Percentiles rank a stretch among this genome's conserved stretches.
Evolutionary conservation across 2,888 invertebrate species (phyloP).

Genomic region (Nemurella pictetii): DNA sequence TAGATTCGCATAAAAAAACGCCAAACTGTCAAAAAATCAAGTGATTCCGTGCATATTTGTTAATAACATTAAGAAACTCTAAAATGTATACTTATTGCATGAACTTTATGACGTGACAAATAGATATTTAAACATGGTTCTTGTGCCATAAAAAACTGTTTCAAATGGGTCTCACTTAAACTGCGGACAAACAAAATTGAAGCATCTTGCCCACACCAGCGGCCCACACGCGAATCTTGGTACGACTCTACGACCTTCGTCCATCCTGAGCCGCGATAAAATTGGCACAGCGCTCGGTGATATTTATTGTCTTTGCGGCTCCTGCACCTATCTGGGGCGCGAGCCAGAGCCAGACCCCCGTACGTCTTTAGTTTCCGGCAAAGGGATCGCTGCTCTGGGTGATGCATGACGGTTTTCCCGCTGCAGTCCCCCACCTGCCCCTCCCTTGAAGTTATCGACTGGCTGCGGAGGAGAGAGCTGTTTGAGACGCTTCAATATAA

Average conservation of each 20-base stretch:
- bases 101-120: too few species aligned
- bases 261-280: background rate
- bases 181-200: background rate
- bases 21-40: too few species aligned
- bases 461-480: too few species aligned
- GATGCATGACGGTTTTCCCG: background rate
- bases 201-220: background rate
- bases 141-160: too few species aligned
- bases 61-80: too few species aligned
- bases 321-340: background rate
- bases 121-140: too few species aligned
- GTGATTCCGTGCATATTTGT: too few species aligned
- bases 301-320: background rate
- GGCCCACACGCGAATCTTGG: background rate
- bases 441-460: background rate
- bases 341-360: too few species aligned
- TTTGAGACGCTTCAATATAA: too few species aligned
- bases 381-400: background rate
- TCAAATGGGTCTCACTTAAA: too few species aligned
- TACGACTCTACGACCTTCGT: background rate
- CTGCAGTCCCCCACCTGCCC: background rate
- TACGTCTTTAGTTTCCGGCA: background rate
- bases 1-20: too few species aligned
- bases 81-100: too few species aligned
- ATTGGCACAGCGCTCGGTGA: background rate